These are phyloP conservation scores for Frankliniella fusca DNA, from an alignment of 2,888 invertebrate species.

Conservation along the genomic window DNA sequence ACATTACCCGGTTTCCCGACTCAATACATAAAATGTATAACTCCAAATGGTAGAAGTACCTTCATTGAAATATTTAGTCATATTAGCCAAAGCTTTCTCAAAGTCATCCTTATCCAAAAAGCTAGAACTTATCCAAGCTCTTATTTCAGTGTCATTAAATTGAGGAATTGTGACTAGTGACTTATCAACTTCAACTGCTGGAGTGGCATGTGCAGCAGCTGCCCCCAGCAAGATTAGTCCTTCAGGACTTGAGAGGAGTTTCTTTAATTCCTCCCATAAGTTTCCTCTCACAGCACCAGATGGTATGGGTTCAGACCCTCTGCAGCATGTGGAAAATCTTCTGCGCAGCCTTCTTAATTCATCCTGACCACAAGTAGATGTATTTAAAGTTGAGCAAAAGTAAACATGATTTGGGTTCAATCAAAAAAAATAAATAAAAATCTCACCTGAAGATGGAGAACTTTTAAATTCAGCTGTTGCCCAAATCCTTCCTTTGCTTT, in stretches of 20 bases:
- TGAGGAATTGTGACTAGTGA: background rate
- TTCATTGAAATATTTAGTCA: conserved; percentile 15
- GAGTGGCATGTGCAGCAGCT: background rate
- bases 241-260: conserved; percentile 3
- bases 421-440: background rate
- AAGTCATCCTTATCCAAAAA: conserved; percentile 8
- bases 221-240: background rate
- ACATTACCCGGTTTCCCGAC: no score
- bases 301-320: background rate
- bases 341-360: background rate
- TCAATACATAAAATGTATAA: no score
- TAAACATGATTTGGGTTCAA: no score
- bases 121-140: background rate
- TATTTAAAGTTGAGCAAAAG: no score
- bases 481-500: background rate
- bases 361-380: background rate
- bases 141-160: background rate
- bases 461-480: background rate
- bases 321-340: background rate
- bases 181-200: background rate
- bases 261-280: background rate
- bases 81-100: background rate
- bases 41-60: background rate
- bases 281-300: background rate
- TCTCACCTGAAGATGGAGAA: background rate